phyloP scores from a whole-genome alignment of 2,888 invertebrate species.

The Hemaris fuciformis region DNA sequence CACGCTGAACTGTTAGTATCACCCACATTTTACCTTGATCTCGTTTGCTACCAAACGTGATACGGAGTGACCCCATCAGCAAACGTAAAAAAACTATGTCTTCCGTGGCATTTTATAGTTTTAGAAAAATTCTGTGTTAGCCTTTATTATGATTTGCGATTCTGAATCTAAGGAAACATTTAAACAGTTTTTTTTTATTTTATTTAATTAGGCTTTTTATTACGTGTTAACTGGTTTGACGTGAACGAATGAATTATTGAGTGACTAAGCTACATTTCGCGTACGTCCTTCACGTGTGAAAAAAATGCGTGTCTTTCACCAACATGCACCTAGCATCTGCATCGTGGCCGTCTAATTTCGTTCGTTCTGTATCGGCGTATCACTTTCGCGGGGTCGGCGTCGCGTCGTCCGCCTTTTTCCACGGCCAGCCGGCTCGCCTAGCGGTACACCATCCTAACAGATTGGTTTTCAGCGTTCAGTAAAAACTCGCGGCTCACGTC shows the following conservation, averaged over 20 bases:
- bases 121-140: too few relatives aligned
- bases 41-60: not conserved
- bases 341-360: not conserved
- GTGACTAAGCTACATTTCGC: not conserved
- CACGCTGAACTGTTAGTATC: not conserved
- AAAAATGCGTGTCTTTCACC: not conserved
- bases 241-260: not conserved
- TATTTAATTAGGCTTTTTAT: too few relatives aligned
- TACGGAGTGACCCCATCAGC: not conserved
- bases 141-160: too few relatives aligned
- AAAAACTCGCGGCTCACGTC: constrained; percentile 58
- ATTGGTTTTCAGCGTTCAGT: constrained; percentile 51
- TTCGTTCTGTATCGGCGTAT: not conserved
- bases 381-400: not conserved
- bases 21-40: not conserved
- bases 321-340: not conserved
- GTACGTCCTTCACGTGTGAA: not conserved
- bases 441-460: constrained; percentile 14
- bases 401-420: not conserved
- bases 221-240: too few relatives aligned
- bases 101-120: too few relatives aligned
- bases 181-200: too few relatives aligned
- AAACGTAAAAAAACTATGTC: not conserved
- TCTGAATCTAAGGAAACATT: too few relatives aligned
- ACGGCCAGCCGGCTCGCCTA: not conserved